Conservation (phyloP, 2,888 invertebrate genomes). For the Acleris emargana region DNA sequence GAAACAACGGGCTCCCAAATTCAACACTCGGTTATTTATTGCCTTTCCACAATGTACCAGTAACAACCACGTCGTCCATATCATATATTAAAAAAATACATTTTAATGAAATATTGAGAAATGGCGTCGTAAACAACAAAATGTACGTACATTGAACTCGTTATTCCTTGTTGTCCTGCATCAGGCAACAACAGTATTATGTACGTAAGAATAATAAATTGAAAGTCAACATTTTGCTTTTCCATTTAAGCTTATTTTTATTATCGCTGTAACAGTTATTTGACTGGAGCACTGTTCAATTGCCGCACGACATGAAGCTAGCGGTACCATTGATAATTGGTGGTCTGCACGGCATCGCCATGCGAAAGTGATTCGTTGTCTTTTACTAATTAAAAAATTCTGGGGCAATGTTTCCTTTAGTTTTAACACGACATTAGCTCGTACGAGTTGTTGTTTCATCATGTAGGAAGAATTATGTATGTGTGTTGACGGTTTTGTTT, state of each 20-base stretch:
- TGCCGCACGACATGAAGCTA: constrained; percentile 27
- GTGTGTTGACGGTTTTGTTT: too few species aligned
- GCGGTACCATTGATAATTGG: constrained; percentile 27
- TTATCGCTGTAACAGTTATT: constrained; percentile 20
- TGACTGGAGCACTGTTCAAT: constrained; percentile 16
- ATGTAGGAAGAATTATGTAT: not conserved
- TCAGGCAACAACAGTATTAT: not conserved
- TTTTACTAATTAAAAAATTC: constrained; percentile 36
- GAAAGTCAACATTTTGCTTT: constrained; percentile 4
- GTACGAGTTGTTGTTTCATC: constrained; percentile 4
- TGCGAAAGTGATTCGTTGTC: constrained; percentile 36
- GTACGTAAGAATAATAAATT: constrained; percentile 2
- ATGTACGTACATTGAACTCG: too few species aligned
- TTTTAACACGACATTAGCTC: constrained; percentile 16
- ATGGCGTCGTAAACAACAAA: too few species aligned
- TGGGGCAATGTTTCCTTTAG: constrained; percentile 30
- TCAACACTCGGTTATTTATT: too few species aligned
- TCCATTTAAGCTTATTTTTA: constrained; percentile 11
- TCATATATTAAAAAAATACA: too few species aligned
- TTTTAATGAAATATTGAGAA: too few species aligned
- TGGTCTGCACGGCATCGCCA: constrained; percentile 30
- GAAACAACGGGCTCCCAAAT: too few species aligned
- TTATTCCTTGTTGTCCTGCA: too few species aligned
- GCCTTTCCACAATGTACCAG: too few species aligned
- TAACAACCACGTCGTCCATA: too few species aligned